These are phyloP conservation scores for Psilopogon haemacephalus DNA, from an alignment of 2,113 vertebrate genomes.

Conservation along the genomic window DNA sequence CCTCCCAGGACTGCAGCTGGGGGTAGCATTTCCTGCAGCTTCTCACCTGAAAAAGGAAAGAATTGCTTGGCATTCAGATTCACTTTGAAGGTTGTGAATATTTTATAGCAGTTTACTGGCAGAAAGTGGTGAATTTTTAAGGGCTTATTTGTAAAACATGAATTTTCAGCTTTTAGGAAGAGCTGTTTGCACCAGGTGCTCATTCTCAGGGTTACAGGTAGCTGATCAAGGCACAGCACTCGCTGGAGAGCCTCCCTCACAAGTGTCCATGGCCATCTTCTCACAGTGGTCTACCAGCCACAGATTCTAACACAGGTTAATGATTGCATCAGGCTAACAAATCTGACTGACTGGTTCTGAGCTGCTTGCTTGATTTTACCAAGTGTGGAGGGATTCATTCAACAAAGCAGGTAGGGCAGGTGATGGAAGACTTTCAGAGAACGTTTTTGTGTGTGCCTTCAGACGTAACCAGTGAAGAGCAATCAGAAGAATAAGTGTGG, in stretches of 20 bases:
- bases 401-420: not conserved
- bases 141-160: constrained; percentile 45
- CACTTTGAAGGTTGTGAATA: constrained; percentile 36
- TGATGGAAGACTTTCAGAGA: not conserved
- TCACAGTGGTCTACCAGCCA: not conserved
- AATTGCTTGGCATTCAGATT: constrained; percentile 8
- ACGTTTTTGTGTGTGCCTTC: not conserved
- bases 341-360: not conserved
- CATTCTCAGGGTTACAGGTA: not conserved
- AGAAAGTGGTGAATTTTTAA: constrained; percentile 36
- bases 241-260: not conserved
- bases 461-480: accelerated
- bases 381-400: not conserved
- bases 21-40: not conserved
- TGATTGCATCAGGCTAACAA: not conserved
- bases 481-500: accelerated
- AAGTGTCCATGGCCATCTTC: not conserved
- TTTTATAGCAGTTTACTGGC: constrained; percentile 29
- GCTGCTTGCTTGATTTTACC: not conserved
- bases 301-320: too few species aligned
- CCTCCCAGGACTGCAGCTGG: not conserved
- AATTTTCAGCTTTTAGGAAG: not conserved
- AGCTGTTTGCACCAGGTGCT: not conserved
- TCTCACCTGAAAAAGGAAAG: constrained; percentile 24
- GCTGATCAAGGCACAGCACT: not conserved